Conservation (phyloP, 1,140 invertebrate genomes). For the Portunus trituberculatus region DNA sequence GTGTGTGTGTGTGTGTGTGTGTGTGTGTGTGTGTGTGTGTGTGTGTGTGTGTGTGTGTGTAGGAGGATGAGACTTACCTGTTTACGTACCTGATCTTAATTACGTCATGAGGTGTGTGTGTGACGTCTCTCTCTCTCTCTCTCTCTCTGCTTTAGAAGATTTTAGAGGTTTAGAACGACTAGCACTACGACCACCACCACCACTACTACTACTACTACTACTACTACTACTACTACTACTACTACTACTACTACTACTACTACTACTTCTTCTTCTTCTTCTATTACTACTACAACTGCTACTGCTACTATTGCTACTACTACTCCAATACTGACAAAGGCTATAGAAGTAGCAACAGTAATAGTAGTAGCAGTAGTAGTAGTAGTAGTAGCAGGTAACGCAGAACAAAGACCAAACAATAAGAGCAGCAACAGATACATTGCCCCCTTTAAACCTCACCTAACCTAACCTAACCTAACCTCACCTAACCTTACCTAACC, state of each 20-base stretch:
- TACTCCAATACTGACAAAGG: background rate
- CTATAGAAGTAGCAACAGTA: background rate
- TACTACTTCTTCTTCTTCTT: background rate
- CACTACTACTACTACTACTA: background rate
- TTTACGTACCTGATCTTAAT: background rate
- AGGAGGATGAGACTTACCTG: background rate
- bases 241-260: background rate
- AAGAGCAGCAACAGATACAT: no score
- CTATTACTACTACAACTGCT: background rate
- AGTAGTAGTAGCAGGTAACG: background rate
- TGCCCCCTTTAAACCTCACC: no score
- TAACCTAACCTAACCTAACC: no score
- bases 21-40: constrained; percentile 45
- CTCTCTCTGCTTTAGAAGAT: background rate
- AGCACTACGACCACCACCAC: no score
- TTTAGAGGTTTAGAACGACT: background rate
- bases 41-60: constrained; percentile 21
- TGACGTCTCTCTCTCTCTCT: background rate
- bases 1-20: constrained; percentile 45
- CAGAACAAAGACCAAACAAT: no score
- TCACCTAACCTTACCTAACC: no score
- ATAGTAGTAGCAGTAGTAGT: constrained; percentile 3
- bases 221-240: background rate
- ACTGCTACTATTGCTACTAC: background rate
- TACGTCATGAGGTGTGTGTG: background rate